A percentile compares a stretch with the other conserved stretches of the same genome.
These are phyloP conservation scores for Nomada fabriciana DNA, from an alignment of 2,888 invertebrate genomes.

Conservation along the genomic window DNA sequence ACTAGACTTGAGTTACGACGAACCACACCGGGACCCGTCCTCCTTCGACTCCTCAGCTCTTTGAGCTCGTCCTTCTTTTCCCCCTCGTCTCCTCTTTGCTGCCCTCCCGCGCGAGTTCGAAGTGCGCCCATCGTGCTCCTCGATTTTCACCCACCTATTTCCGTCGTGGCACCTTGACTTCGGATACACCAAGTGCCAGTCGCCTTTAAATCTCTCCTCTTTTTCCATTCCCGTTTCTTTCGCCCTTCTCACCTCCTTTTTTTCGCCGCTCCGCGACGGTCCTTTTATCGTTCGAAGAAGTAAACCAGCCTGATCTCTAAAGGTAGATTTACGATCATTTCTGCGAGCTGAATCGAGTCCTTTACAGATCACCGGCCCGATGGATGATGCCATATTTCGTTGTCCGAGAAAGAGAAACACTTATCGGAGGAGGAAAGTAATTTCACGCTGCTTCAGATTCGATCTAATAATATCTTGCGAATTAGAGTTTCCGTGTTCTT, in stretches of 20 bases:
- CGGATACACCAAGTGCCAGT: conserved; percentile 47
- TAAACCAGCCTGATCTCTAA: conserved; percentile 60
- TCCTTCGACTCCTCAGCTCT: conserved; percentile 72
- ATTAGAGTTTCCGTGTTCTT: background rate
- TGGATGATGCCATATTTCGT: conserved; percentile 10
- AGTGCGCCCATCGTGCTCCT: conserved; percentile 64
- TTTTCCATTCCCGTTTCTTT: conserved; percentile 6
- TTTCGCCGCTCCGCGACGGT: conserved; percentile 11
- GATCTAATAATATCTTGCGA: background rate
- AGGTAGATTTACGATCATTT: conserved; percentile 52
- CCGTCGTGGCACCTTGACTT: conserved; percentile 68
- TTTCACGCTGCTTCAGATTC: background rate
- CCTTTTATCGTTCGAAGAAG: conserved; percentile 62
- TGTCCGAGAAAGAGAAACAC: background rate
- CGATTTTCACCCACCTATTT: conserved; percentile 73
- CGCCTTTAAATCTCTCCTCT: conserved; percentile 64
- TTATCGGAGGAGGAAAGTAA: background rate
- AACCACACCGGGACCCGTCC: conserved; percentile 75
- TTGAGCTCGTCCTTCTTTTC: conserved; percentile 67
- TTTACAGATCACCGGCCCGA: background rate
- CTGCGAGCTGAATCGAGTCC: conserved; percentile 36
- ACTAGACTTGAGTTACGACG: conserved; percentile 84
- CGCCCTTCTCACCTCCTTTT: conserved; percentile 20
- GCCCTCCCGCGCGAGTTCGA: conserved; percentile 53
- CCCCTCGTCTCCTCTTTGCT: conserved; percentile 18